These are phyloP conservation scores for Gephyroberyx darwinii DNA, from an alignment of 2,797 vertebrate species.

Conservation along the genomic window DNA sequence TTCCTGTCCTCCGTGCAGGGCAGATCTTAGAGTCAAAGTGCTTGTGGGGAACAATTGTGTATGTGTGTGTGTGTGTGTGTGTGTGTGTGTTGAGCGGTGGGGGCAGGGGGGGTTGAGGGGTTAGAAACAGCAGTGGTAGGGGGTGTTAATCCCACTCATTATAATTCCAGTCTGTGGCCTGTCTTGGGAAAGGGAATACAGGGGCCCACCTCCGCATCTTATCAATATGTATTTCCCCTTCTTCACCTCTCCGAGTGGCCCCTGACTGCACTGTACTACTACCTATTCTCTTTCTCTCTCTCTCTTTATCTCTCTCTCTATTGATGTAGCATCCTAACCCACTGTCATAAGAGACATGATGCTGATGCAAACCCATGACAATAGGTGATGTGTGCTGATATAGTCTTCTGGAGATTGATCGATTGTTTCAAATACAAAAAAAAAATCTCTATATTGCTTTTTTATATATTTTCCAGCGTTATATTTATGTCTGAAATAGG, in stretches of 20 bases:
- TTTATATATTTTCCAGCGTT: too few species aligned
- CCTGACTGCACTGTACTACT: conserved; percentile 43
- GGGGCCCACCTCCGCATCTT: conserved; percentile 74
- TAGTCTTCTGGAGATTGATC: too few species aligned
- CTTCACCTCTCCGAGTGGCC: conserved; percentile 68
- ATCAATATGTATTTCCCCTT: conserved; percentile 82
- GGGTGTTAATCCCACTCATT: conserved; percentile 87
- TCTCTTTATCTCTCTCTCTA: conserved; percentile 30
- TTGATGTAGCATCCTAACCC: conserved; percentile 2
- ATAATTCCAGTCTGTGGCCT: conserved; percentile 83
- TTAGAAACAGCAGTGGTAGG: conserved; percentile 70
- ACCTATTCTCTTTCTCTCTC: conserved; percentile 23
- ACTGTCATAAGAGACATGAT: conserved; percentile 1
- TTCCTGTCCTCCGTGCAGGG: conserved; percentile 81
- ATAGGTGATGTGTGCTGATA: background rate
- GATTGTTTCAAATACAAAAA: too few species aligned
- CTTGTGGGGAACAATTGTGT: conserved; percentile 66
- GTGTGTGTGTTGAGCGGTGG: conserved; percentile 44
- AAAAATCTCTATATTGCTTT: too few species aligned
- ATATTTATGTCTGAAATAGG: too few species aligned
- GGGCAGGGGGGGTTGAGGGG: conserved; percentile 54
- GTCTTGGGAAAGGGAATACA: conserved; percentile 74
- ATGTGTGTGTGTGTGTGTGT: conserved; percentile 51
- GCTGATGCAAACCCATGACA: conserved; percentile 8
- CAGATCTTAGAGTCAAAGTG: conserved; percentile 76